Evolutionary conservation across 2,888 invertebrate genomes (phyloP).

Genomic region (Hydroisotoma schaefferi): DNA sequence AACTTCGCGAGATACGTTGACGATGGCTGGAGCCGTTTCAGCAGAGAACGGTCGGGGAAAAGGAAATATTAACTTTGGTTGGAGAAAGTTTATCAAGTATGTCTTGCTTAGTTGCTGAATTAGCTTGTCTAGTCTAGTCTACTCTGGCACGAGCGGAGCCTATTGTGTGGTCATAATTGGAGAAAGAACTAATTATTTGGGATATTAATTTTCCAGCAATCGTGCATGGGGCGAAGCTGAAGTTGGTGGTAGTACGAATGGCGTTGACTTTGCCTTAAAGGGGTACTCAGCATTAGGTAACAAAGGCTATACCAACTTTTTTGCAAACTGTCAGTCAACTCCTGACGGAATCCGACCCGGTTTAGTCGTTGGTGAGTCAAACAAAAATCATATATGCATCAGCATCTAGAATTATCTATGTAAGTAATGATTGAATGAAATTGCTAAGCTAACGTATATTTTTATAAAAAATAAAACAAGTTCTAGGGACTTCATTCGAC

Average conservation of each 20-base stretch:
- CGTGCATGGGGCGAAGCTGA: conserved; percentile 84
- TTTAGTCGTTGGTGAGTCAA: conserved; percentile 71
- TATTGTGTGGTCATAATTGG: too few relatives aligned
- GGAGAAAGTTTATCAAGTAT: conserved; percentile 36
- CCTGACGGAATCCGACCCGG: conserved; percentile 73
- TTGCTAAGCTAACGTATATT: neutral
- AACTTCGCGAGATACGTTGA: conserved; percentile 77
- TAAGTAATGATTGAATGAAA: too few relatives aligned
- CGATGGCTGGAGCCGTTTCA: conserved; percentile 74
- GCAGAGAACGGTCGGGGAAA: conserved; percentile 82
- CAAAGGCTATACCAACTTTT: conserved; percentile 61
- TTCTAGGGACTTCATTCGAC: conserved; percentile 68
- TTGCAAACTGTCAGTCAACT: conserved; percentile 71
- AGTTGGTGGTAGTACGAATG: conserved; percentile 73
- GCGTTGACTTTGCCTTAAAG: conserved; percentile 72
- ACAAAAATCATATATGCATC: too few relatives aligned
- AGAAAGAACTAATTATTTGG: too few relatives aligned
- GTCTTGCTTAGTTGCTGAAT: neutral
- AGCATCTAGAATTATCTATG: too few relatives aligned
- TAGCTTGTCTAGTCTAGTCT: neutral
- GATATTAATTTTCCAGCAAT: neutral
- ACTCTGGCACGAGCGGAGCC: too few relatives aligned
- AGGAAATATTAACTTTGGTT: conserved; percentile 41
- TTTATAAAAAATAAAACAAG: neutral
- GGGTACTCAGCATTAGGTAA: conserved; percentile 71